Evolutionary conservation across 2,888 invertebrate genomes (phyloP).

Genomic region (Saturnia japonica): DNA sequence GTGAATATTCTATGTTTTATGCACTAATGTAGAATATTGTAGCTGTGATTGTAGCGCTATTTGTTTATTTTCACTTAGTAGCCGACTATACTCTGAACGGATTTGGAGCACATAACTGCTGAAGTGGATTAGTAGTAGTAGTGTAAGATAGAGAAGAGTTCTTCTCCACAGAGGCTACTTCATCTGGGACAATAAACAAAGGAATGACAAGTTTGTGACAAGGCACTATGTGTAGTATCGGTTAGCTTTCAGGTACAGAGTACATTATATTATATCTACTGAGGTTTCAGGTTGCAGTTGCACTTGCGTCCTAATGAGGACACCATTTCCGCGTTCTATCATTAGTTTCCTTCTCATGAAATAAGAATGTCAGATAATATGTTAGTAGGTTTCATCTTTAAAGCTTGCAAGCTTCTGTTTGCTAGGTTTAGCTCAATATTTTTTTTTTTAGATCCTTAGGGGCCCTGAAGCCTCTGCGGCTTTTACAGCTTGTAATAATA

Average conservation of each 20-base stretch:
- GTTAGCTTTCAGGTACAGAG: too few species aligned
- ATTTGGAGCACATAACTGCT: background rate
- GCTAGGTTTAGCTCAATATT: too few species aligned
- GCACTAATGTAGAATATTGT: background rate
- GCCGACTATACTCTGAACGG: background rate
- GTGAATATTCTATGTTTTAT: background rate
- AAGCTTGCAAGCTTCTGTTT: too few species aligned
- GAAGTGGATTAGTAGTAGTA: background rate
- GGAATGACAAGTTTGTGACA: too few species aligned
- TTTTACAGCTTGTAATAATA: too few species aligned
- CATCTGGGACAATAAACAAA: background rate
- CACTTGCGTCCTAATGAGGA: too few species aligned
- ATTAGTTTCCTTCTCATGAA: background rate
- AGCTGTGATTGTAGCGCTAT: background rate
- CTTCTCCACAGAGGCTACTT: background rate
- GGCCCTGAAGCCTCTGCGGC: too few species aligned
- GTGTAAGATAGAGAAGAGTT: background rate
- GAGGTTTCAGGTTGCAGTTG: too few species aligned
- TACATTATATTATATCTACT: too few species aligned
- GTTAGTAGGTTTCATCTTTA: too few species aligned
- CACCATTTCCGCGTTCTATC: background rate
- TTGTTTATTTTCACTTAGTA: background rate
- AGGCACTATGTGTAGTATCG: background rate
- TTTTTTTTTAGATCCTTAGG: too few species aligned
- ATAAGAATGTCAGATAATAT: background rate